Conservation (phyloP, 2,888 invertebrate species). For the Hetaerina titia region DNA sequence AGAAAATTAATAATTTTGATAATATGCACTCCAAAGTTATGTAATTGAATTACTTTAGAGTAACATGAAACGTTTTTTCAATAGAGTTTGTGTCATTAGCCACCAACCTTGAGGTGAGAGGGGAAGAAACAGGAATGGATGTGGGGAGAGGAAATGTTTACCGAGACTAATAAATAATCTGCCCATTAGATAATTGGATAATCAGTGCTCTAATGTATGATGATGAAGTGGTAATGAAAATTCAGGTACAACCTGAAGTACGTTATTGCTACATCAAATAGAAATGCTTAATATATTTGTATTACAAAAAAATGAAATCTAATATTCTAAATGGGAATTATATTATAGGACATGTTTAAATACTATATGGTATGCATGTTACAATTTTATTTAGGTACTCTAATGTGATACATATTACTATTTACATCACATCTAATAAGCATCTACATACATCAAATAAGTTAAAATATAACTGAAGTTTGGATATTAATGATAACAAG, state of each 20-base stretch:
- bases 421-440: slow-evolving; percentile 19
- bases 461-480: not conserved
- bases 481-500: not conserved
- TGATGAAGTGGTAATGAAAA: not conserved
- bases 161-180: no score
- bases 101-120: no score
- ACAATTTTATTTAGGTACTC: not conserved
- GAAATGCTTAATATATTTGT: not conserved
- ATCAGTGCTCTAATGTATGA: no score
- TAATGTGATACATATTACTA: not conserved
- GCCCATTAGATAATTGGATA: no score
- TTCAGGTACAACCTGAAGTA: not conserved
- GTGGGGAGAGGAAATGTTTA: no score
- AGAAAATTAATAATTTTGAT: no score
- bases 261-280: not conserved
- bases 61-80: no score
- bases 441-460: not conserved
- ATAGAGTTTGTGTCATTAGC: no score
- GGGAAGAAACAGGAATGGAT: no score
- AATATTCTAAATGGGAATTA: not conserved
- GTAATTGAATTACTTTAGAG: no score
- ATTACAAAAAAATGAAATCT: not conserved
- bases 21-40: no score
- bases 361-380: not conserved
- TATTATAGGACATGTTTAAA: not conserved